These are phyloP conservation scores for Dicrostonyx torquatus DNA, from an alignment of 2,797 vertebrate species.

Conservation along the genomic window DNA sequence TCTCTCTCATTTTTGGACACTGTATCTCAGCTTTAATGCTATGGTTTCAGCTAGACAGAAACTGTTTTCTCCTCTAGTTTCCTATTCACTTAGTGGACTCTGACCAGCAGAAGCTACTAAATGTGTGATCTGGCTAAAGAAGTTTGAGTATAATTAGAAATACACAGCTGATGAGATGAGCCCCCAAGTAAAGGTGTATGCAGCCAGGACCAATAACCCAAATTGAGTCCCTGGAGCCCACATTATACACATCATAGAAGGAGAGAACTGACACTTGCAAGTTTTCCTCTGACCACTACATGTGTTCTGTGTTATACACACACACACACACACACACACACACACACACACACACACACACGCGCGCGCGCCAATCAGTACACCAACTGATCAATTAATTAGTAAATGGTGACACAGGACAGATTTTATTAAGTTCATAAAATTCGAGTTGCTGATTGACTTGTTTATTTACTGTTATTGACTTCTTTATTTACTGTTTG, in stretches of 20 bases:
- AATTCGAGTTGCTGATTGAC: background rate
- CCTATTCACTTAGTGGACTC: background rate
- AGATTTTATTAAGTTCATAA: background rate
- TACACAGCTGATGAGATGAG: background rate
- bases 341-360: background rate
- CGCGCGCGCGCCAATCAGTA: too few relatives aligned
- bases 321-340: background rate
- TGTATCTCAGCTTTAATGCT: background rate
- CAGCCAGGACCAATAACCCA: background rate
- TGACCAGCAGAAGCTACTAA: background rate
- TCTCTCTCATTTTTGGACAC: background rate
- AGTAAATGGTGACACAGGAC: background rate
- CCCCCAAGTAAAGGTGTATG: background rate
- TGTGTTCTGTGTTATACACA: background rate
- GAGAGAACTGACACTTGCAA: background rate
- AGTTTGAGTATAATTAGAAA: constrained; percentile 25
- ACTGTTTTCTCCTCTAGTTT: background rate
- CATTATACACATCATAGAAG: background rate
- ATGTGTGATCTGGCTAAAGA: background rate
- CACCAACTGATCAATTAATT: background rate
- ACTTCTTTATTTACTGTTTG: background rate
- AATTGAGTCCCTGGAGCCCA: background rate
- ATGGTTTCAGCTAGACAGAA: background rate
- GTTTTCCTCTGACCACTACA: background rate
- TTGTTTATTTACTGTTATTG: background rate